A percentile compares a stretch with the other conserved stretches of the same genome.
Conservation (phyloP, 2,113 vertebrate species). For the Saimiri boliviensis region DNA sequence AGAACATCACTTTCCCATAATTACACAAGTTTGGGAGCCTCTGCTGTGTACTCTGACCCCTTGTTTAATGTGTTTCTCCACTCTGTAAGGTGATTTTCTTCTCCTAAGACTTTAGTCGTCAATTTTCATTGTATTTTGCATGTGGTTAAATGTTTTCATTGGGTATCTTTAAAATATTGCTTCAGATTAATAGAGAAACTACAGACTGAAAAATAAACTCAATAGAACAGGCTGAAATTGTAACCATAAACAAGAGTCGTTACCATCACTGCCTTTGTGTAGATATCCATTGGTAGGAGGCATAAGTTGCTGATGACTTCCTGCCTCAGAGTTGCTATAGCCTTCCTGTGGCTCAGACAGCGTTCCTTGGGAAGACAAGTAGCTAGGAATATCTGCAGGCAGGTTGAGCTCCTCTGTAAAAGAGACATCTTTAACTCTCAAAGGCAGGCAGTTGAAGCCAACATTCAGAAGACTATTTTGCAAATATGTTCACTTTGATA, state of each 20-base stretch:
- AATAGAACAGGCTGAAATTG: not conserved
- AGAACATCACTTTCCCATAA: not conserved
- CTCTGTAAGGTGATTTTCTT: not conserved
- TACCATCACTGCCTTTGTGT: slow-evolving; percentile 94
- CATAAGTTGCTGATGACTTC: slow-evolving; percentile 99
- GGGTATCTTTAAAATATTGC: slow-evolving; percentile 49
- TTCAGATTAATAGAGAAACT: slow-evolving; percentile 10
- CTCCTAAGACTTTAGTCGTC: slow-evolving; percentile 28
- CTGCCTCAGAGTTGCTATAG: slow-evolving; percentile 96
- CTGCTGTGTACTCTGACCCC: not conserved
- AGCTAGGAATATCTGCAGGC: slow-evolving; percentile 97
- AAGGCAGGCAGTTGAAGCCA: not conserved
- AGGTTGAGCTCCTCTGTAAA: slow-evolving; percentile 95
- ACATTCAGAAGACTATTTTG: not conserved
- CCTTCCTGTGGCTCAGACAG: slow-evolving; percentile 97
- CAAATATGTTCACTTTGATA: not conserved
- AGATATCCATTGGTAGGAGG: slow-evolving; percentile 90
- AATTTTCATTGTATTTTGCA: slow-evolving; percentile 19
- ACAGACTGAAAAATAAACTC: not conserved
- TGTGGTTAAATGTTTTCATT: not conserved
- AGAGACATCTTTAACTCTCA: slow-evolving; percentile 65
- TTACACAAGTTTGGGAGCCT: not conserved
- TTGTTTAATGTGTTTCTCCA: not conserved
- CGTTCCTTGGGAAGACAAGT: slow-evolving; percentile 97
- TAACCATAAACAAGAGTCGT: not conserved